These are phyloP conservation scores for Geopemphigus sp. DNA, from an alignment of 1,140 invertebrate genomes.

Conservation along the genomic window DNA sequence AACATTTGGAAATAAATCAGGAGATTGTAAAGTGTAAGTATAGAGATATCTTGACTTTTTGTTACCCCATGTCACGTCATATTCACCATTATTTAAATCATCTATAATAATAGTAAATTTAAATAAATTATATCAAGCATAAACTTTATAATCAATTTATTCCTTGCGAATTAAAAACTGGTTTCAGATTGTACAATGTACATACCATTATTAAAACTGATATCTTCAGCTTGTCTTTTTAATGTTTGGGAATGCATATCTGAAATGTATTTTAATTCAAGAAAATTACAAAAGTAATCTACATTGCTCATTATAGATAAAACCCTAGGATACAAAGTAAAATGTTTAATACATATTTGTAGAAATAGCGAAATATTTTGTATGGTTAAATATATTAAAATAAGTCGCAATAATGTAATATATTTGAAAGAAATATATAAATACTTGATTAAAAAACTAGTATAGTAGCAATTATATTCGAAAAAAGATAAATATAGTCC, in stretches of 20 bases:
- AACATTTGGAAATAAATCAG: slow-evolving; percentile 51
- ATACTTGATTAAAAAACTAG: too few relatives aligned
- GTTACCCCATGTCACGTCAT: slow-evolving; percentile 3
- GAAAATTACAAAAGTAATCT: slow-evolving; percentile 12
- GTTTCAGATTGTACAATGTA: slow-evolving; percentile 28
- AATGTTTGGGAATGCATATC: slow-evolving; percentile 42
- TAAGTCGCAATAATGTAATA: too few relatives aligned
- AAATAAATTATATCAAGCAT: slow-evolving; percentile 30
- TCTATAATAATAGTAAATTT: slow-evolving; percentile 41
- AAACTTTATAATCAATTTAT: slow-evolving; percentile 13
- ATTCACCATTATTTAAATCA: slow-evolving; percentile 32
- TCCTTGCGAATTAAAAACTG: neutral
- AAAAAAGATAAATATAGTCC: too few relatives aligned
- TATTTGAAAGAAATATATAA: too few relatives aligned
- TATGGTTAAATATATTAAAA: too few relatives aligned
- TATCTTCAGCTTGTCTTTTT: slow-evolving; percentile 28
- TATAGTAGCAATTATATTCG: too few relatives aligned
- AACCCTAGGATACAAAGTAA: neutral
- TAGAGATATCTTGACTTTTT: slow-evolving; percentile 41
- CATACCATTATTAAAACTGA: slow-evolving; percentile 31
- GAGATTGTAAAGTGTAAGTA: slow-evolving; percentile 29
- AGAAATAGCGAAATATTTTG: neutral
- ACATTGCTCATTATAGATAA: neutral
- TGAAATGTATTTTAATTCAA: slow-evolving; percentile 42
- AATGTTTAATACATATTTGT: neutral